Evolutionary conservation across 2,797 vertebrate species (phyloP).

Genomic region (Phrynocephalus forsythii): DNA sequence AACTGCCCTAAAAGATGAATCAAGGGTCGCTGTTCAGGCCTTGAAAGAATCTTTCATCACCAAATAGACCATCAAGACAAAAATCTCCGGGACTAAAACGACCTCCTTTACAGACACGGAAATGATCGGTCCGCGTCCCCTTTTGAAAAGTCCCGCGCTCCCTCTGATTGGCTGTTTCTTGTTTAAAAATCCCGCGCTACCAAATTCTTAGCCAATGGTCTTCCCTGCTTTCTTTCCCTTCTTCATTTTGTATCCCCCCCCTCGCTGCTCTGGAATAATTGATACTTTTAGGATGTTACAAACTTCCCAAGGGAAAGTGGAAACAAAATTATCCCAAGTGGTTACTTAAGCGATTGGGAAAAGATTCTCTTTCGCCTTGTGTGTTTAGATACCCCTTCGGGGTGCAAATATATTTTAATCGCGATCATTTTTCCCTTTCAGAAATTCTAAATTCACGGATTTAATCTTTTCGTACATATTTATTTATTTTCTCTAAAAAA

Average conservation of each 20-base stretch:
- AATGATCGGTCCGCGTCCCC: accelerated
- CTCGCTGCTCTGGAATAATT: background rate
- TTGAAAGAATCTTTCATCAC: too few relatives aligned
- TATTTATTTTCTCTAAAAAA: too few relatives aligned
- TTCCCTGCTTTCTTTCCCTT: background rate
- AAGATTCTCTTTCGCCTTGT: too few relatives aligned
- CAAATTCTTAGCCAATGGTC: background rate
- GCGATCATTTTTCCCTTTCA: too few relatives aligned
- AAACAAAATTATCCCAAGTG: background rate
- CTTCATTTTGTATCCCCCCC: background rate
- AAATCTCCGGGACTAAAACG: background rate
- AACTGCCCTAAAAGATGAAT: too few relatives aligned
- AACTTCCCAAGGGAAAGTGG: background rate
- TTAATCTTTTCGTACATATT: too few relatives aligned
- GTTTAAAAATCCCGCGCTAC: background rate
- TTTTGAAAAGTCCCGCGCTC: constrained; percentile 4
- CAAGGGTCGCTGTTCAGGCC: too few relatives aligned
- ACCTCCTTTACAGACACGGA: background rate
- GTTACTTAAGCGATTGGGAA: too few relatives aligned
- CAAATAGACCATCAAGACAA: too few relatives aligned
- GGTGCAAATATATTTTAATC: too few relatives aligned
- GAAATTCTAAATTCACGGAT: too few relatives aligned
- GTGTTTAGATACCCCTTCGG: too few relatives aligned
- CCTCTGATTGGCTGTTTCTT: background rate
- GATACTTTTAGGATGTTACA: background rate